phyloP scores from a whole-genome alignment of 2,113 vertebrate genomes.

The Vireo altiloquus region DNA sequence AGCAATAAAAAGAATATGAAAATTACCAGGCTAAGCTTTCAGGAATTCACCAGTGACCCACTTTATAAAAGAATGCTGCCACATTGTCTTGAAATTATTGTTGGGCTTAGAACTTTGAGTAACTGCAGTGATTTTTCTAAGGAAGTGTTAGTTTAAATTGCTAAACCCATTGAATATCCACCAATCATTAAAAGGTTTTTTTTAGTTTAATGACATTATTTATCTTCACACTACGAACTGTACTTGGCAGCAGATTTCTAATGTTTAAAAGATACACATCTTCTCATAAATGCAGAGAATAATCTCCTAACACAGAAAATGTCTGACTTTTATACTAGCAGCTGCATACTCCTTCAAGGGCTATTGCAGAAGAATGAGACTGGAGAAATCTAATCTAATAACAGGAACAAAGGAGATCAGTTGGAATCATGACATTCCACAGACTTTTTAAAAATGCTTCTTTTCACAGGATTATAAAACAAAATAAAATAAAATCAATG shows the following conservation, averaged over 20 bases:
- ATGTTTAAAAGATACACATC: background rate
- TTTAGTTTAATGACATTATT: slow-evolving; percentile 5
- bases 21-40: background rate
- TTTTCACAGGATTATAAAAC: background rate
- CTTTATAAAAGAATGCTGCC: background rate
- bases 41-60: slow-evolving; percentile 2
- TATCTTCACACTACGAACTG: background rate
- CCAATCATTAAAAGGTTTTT: background rate
- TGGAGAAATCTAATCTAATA: background rate
- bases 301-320: background rate
- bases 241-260: background rate
- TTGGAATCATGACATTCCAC: background rate
- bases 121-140: background rate
- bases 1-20: background rate
- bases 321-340: background rate
- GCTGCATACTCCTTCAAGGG: background rate
- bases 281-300: background rate
- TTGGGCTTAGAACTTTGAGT: background rate
- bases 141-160: background rate
- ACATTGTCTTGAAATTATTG: background rate
- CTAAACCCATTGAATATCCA: background rate
- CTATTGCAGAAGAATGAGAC: background rate
- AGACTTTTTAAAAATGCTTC: background rate
- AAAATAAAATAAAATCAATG: background rate
- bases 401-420: background rate